Base-by-base conservation (phyloP, 2,888 invertebrate species). In the Lasioglossum malachurum region DNA sequence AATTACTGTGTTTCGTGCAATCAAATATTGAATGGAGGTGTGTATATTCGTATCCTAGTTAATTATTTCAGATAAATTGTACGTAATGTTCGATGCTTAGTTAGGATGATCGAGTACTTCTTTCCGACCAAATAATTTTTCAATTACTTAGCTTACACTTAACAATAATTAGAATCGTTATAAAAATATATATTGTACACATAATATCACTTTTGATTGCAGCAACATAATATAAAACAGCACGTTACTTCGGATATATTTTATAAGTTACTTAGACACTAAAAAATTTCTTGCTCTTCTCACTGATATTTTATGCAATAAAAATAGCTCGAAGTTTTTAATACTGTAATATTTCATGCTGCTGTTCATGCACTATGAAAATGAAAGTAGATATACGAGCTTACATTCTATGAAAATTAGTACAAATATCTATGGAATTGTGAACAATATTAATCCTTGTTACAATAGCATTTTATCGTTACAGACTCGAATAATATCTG, bases 151-250 rank as follows among this genome's bases (percentile, higher is more conserved):
- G 71, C 49, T 78, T 69, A 77, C 57, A 77, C 27, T 75, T 82
- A 71, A 19, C 44, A 35, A 75, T 71, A 81, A 38, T 69, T 75
- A 38, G 41, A 72, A 85, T 72, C 75, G 64, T 82, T 80, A 75
- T 78, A 82, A 87, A 79, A 85, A 75, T 60, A 71, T 60, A 71
- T 81, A 76, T 79, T 41, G 27, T 85, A 85, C 82, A 86, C 78
- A 41, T 71, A 46, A 74, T 82, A 73, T 72, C 79, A 53, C 57
- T 75, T 57, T 64, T 41, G 16, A 41, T 31, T 44, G 27, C 49
- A 87, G 81, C 83, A 84, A 74, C 81, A 78, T 76, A 83, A 84
- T 64, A 88, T 84, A 88, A 84, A 86, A 80, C 71, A 82, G 27
- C 57, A 53, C 41, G 10, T 27, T 71, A 41, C 53, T 5, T 49